Conservation (phyloP, 1,140 invertebrate species). For the Ganaspis sp. region DNA sequence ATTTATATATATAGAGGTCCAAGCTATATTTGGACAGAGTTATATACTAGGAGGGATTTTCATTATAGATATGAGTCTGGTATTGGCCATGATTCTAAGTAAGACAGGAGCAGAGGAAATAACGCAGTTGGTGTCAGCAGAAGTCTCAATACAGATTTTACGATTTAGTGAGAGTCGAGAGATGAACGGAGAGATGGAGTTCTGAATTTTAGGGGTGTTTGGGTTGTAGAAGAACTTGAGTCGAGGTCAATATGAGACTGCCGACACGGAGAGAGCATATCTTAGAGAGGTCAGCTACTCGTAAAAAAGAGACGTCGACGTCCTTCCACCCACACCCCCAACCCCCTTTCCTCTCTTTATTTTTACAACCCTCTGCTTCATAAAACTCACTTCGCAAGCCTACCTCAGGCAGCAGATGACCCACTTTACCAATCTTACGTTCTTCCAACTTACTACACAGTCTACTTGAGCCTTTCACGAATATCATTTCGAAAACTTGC, state of each 20-base stretch:
- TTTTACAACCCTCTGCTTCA: constrained; percentile 39
- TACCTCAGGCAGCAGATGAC: constrained; percentile 58
- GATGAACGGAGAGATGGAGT: neutral
- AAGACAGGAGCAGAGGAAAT: neutral
- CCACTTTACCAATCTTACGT: constrained; percentile 45
- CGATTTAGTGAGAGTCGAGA: neutral
- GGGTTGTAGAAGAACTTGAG: neutral
- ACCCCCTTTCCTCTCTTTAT: neutral
- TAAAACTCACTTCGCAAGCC: constrained; percentile 54
- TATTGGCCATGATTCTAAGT: neutral
- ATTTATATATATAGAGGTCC: neutral
- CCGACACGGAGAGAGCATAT: neutral
- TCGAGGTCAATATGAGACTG: constrained; percentile 20
- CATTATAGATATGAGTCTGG: neutral
- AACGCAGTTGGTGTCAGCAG: neutral
- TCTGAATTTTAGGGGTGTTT: constrained; percentile 15
- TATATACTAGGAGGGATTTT: neutral
- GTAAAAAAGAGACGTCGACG: constrained; percentile 13
- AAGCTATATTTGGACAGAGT: neutral
- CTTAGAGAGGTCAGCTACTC: constrained; percentile 1
- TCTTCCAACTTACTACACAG: constrained; percentile 37
- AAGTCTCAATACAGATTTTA: neutral
- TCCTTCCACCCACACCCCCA: neutral
- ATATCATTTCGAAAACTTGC: constrained; percentile 13
- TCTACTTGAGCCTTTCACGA: neutral